Evolutionary conservation across 2,888 invertebrate species (phyloP).

Genomic region (Silvanus unidentatus): DNA sequence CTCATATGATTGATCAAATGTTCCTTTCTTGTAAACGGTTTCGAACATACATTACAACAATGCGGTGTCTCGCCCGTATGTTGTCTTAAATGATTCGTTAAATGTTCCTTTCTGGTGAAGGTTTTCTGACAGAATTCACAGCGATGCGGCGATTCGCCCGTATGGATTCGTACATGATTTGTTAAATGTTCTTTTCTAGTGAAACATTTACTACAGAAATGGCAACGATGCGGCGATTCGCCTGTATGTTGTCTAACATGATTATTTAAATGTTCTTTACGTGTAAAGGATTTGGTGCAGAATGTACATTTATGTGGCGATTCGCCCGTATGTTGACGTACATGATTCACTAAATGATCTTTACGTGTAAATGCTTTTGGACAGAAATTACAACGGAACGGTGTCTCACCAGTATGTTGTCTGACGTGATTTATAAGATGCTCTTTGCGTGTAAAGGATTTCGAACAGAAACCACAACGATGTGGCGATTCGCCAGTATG

Average conservation of each 20-base stretch:
- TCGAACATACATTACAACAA: conserved; percentile 67
- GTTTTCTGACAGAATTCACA: conserved; percentile 66
- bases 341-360: conserved; percentile 73
- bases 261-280: conserved; percentile 77
- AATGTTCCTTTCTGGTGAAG: conserved; percentile 66
- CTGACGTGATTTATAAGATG: conserved; percentile 82
- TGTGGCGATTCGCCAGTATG: conserved; percentile 80
- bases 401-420: conserved; percentile 67
- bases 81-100: conserved; percentile 65
- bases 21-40: conserved; percentile 69
- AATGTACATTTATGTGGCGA: conserved; percentile 71
- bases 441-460: conserved; percentile 81
- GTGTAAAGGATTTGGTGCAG: conserved; percentile 72
- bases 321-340: conserved; percentile 63
- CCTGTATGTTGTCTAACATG: conserved; percentile 84
- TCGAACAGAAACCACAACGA: conserved; percentile 79
- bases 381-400: conserved; percentile 77
- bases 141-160: conserved; percentile 63
- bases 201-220: conserved; percentile 78
- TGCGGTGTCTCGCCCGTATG: conserved; percentile 68
- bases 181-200: conserved; percentile 82
- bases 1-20: conserved; percentile 72
- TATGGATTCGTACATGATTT: conserved; percentile 67
- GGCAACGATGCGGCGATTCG: conserved; percentile 80
- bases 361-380: conserved; percentile 81